Conservation (phyloP, 2,113 vertebrate species). For the Climacteris rufus region DNA sequence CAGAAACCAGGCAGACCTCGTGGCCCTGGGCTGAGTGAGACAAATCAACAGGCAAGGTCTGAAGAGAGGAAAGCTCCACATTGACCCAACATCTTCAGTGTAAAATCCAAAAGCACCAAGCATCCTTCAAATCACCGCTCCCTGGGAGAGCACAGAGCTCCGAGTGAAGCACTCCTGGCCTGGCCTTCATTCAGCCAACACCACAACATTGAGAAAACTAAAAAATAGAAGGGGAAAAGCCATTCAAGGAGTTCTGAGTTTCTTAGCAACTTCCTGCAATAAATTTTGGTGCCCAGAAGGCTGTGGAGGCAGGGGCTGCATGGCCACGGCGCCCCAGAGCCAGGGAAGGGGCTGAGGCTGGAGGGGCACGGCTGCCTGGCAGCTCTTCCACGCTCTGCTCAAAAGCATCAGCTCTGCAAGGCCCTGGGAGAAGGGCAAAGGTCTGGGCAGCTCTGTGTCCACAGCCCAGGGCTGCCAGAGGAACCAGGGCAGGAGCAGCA, state of each 20-base stretch:
- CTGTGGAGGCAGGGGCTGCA: neutral
- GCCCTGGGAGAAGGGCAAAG: neutral
- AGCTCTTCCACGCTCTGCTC: neutral
- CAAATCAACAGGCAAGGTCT: neutral
- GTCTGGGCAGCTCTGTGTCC: neutral
- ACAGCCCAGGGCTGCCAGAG: neutral
- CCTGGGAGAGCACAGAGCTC: fast-evolving
- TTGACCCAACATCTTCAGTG: neutral
- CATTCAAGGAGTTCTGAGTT: neutral
- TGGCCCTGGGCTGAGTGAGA: fast-evolving
- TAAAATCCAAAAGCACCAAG: neutral
- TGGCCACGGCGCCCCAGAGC: neutral
- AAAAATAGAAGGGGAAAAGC: neutral
- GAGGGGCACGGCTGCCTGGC: neutral
- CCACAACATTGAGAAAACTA: neutral
- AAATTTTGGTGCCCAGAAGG: neutral
- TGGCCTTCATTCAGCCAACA: neutral
- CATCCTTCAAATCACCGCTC: neutral
- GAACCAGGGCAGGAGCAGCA: neutral
- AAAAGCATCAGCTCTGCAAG: neutral
- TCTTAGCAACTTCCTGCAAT: neutral
- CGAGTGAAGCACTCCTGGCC: neutral
- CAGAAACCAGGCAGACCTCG: neutral
- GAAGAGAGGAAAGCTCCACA: neutral
- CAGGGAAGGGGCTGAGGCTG: neutral